Percentiles rank a stretch among this genome's conserved stretches.
Conservation (phyloP, 2,888 invertebrate genomes). For the Ischnura elegans region DNA sequence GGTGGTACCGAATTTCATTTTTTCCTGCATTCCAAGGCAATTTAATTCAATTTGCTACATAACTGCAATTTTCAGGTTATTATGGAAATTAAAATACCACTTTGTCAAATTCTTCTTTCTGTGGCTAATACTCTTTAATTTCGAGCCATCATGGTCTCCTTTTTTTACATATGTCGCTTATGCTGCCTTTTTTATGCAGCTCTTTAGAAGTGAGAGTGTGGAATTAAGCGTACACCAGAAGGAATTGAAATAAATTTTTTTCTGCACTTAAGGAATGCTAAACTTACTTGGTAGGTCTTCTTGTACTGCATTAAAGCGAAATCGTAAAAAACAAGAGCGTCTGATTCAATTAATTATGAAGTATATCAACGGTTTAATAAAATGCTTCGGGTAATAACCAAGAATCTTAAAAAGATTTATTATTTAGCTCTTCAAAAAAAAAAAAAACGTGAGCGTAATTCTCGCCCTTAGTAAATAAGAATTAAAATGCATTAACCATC, state of each 20-base stretch:
- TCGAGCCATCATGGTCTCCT: background rate
- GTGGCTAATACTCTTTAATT: background rate
- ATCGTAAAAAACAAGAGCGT: background rate
- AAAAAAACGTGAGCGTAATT: too few relatives aligned
- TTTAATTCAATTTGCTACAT: background rate
- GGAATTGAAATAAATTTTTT: background rate
- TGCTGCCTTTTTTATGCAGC: background rate
- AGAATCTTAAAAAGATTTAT: too few relatives aligned
- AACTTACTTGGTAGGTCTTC: background rate
- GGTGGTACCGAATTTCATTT: background rate
- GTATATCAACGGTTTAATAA: background rate
- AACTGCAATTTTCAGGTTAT: background rate
- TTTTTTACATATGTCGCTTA: background rate
- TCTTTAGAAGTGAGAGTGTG: background rate
- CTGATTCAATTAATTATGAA: background rate
- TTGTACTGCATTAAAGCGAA: background rate
- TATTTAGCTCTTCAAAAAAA: too few relatives aligned
- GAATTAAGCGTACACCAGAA: background rate
- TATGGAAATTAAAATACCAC: background rate
- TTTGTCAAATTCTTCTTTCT: background rate
- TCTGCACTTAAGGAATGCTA: background rate
- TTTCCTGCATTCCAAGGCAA: background rate
- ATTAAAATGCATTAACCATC: too few relatives aligned
- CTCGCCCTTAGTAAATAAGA: too few relatives aligned
- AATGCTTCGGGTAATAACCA: too few relatives aligned